phyloP scores from a whole-genome alignment of 2,797 vertebrate genomes.

The Chiloscyllium punctatum region DNA sequence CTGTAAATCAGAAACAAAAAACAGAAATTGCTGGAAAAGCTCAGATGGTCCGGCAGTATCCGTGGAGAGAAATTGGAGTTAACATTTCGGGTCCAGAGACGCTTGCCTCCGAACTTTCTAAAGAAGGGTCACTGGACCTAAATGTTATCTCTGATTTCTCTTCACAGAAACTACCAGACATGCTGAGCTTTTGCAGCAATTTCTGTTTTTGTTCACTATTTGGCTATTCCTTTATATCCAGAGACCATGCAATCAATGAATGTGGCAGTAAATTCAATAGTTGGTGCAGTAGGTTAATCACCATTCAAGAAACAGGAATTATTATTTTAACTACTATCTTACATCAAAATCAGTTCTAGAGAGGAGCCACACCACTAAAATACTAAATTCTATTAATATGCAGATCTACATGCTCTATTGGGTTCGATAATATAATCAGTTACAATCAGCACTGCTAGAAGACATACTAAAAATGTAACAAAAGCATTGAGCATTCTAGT shows the following conservation, averaged over 20 bases:
- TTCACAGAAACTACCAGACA: no score
- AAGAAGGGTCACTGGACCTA: no score
- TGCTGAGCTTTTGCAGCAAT: no score
- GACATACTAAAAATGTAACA: background rate
- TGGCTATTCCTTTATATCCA: background rate
- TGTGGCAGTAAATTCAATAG: background rate
- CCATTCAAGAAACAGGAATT: background rate
- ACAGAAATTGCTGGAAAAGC: no score
- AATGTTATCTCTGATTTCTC: no score
- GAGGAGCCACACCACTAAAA: background rate
- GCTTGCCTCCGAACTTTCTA: no score
- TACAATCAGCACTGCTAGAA: background rate
- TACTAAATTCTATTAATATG: background rate
- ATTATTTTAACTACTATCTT: background rate
- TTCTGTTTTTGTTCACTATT: background rate
- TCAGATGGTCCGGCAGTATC: no score
- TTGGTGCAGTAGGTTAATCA: background rate
- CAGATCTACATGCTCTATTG: background rate
- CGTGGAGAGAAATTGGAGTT: no score
- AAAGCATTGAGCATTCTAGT: background rate
- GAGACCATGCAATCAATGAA: background rate
- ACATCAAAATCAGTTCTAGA: background rate
- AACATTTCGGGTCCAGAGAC: no score
- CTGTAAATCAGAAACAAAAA: no score
- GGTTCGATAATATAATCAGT: background rate